These are phyloP conservation scores for Hylaea fasciaria DNA, from an alignment of 2,888 invertebrate genomes.

Conservation along the genomic window DNA sequence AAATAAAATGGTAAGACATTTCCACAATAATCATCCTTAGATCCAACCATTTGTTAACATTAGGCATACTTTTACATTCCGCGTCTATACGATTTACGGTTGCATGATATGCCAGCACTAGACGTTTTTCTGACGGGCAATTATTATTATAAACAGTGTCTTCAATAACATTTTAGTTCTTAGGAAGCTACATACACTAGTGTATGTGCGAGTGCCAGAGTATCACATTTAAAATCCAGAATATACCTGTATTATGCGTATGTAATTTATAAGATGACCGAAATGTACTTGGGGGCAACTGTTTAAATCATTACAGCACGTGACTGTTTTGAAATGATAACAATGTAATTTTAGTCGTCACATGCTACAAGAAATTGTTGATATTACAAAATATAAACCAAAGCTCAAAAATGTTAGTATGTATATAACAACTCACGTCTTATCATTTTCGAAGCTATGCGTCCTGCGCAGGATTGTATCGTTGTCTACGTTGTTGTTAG, in stretches of 20 bases:
- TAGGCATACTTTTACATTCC: background rate
- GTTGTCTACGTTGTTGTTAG: conserved; percentile 66
- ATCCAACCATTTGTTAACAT: too few relatives aligned
- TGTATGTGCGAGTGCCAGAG: too few relatives aligned
- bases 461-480: conserved; percentile 89
- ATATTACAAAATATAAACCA: conserved; percentile 25
- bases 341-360: conserved; percentile 26
- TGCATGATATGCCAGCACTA: conserved; percentile 26
- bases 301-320: conserved; percentile 13
- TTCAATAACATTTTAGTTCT: background rate
- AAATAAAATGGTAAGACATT: background rate
- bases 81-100: background rate
- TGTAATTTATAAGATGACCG: too few relatives aligned
- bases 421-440: conserved; percentile 87
- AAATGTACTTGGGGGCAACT: background rate
- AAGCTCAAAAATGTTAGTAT: conserved; percentile 6
- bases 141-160: conserved; percentile 15
- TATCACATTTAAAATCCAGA: background rate
- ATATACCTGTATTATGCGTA: background rate
- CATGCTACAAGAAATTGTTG: conserved; percentile 27
- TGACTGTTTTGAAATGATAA: conserved; percentile 25
- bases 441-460: conserved; percentile 94
- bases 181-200: too few relatives aligned
- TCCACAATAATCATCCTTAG: too few relatives aligned
- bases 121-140: conserved; percentile 13